Base-by-base conservation (phyloP, 1,140 invertebrate species). In the Diuraphis noxia region DNA sequence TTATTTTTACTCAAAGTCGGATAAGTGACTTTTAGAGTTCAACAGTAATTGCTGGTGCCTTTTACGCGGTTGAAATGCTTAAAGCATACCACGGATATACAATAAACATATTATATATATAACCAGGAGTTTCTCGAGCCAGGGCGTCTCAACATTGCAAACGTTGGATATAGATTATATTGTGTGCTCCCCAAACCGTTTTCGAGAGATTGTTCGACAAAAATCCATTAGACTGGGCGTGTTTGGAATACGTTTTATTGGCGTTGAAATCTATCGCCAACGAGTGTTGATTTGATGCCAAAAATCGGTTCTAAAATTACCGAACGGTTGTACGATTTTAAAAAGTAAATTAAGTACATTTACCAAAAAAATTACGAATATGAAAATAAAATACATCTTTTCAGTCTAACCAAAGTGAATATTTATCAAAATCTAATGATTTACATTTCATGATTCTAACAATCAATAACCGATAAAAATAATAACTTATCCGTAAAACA, bases 201-300 rank as follows among this genome's bases (percentile, higher is more conserved):
- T 79, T 25, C 36, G 30, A 90, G n/a, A 25, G 41, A 21, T 43
- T 49, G 63, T 36, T n/a, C 40, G 41, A 79, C 89, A 36, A 91
- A 91, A 91, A 91, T 81, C 89, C 89, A 91, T 91, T 91, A 91
- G 36, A 52, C 72, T 38, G 77, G 72, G 77, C 89, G 89, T 91
- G 89, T 91, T 91, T 21, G 89, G 89, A 91, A 91, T 91, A 91
- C 77, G 77, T 79, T 91, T 91, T 82, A 91, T 91, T 91, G 89
- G 89, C 89, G 23, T 82, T 38, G 72, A 79, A 91, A 82, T 91
- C 89, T 52, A 91, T 91, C 63, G 89, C 72, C 34, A 52, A 25
- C 34, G 34, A 30, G 21, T 81, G 89, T 91, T 91, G 89, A 82
- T n/a, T 52, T 49, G 34, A 63, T 52, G 89, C 89, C 89, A 91